A percentile compares a stretch with the other conserved stretches of the same genome.
These are phyloP conservation scores for Tetraneura akinire DNA, from an alignment of 1,140 invertebrate genomes.

Conservation along the genomic window DNA sequence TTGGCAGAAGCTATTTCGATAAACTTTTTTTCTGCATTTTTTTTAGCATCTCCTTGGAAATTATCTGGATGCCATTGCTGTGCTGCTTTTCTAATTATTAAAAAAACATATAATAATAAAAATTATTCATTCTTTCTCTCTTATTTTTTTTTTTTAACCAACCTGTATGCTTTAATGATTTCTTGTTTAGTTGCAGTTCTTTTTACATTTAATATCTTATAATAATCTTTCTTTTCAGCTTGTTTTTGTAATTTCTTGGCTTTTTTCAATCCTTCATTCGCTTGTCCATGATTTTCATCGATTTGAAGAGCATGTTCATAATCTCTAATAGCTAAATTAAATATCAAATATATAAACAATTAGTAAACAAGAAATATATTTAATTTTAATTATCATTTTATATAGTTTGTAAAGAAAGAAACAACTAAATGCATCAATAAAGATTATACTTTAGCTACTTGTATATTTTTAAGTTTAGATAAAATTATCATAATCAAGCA, in stretches of 20 bases:
- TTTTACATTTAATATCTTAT: constrained; percentile 90
- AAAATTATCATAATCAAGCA: too few species aligned
- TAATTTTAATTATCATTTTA: too few species aligned
- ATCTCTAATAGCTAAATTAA: constrained; percentile 78
- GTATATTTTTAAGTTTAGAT: too few species aligned
- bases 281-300: constrained; percentile 77
- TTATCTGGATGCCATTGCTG: constrained; percentile 99
- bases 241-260: constrained; percentile 94
- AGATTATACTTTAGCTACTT: too few species aligned
- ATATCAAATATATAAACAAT: constrained; percentile 19
- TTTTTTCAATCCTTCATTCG: constrained; percentile 84
- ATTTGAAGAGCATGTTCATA: constrained; percentile 85
- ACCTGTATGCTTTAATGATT: constrained; percentile 92
- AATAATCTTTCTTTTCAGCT: constrained; percentile 93
- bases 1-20: constrained; percentile 99
- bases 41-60: constrained; percentile 86
- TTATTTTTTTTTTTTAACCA: constrained; percentile 58
- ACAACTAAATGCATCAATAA: too few species aligned
- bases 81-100: constrained; percentile 76
- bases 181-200: constrained; percentile 88
- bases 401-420: background rate
- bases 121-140: too few species aligned
- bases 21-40: constrained; percentile 95
- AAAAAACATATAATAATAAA: constrained; percentile 8
- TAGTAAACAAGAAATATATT: constrained; percentile 10